These are phyloP conservation scores for Seriola dumerili DNA, from an alignment of 2,113 vertebrate genomes.

Conservation along the genomic window DNA sequence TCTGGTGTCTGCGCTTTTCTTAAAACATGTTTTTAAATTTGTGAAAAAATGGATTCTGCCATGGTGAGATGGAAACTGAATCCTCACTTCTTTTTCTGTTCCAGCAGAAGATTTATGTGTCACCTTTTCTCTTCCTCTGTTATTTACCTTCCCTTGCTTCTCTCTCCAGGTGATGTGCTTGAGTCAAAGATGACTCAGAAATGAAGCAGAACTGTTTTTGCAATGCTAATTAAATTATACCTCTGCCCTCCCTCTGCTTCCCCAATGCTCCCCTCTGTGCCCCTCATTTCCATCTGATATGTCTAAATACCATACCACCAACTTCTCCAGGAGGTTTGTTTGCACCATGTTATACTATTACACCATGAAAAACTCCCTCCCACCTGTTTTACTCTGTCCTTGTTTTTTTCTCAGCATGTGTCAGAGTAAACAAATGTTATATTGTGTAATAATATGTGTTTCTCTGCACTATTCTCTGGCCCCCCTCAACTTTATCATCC, in stretches of 20 bases:
- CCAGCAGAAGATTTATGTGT: neutral
- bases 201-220: neutral
- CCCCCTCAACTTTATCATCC: slow-evolving; percentile 4
- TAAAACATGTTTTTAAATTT: neutral
- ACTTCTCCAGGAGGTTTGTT: slow-evolving; percentile 5
- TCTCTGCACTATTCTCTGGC: neutral
- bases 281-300: neutral
- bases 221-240: slow-evolving; percentile 10
- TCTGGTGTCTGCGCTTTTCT: neutral
- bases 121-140: neutral
- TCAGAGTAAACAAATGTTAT: slow-evolving; percentile 17
- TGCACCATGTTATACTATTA: neutral
- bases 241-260: neutral
- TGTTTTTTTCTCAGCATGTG: neutral
- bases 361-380: neutral
- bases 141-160: neutral
- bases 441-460: neutral
- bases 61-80: neutral
- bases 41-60: neutral
- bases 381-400: neutral
- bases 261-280: neutral
- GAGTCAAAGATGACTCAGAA: neutral
- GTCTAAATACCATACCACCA: neutral
- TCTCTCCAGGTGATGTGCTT: neutral
- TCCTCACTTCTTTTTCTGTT: neutral